Percentiles rank a stretch among this genome's conserved stretches.
These are phyloP conservation scores for Misgurnus anguillicaudatus DNA, from an alignment of 2,113 vertebrate species.

Conservation along the genomic window DNA sequence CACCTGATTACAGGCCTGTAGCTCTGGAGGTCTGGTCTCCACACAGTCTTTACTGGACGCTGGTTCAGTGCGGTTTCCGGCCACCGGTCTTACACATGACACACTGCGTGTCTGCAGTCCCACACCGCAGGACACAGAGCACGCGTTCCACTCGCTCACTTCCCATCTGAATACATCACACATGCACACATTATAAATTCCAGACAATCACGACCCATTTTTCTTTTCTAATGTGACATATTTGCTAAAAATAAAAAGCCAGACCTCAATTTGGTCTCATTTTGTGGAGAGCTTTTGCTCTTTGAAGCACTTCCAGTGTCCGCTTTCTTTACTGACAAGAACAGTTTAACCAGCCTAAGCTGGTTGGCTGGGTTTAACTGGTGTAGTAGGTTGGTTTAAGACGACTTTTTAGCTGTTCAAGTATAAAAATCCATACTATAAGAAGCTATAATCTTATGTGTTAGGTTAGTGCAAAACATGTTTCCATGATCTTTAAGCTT, in stretches of 20 bases:
- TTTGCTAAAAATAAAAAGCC: too few species aligned
- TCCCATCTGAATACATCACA: constrained; percentile 78
- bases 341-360: too few species aligned
- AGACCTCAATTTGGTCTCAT: too few species aligned
- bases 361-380: too few species aligned
- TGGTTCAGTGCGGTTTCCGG: constrained; percentile 30
- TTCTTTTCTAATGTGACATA: too few species aligned
- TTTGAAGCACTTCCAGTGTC: too few species aligned
- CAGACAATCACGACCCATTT: neutral
- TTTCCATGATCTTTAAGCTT: neutral
- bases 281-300: too few species aligned
- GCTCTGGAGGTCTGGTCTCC: constrained; percentile 74
- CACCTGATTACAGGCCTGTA: constrained; percentile 87
- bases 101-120: constrained; percentile 86
- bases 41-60: constrained; percentile 66
- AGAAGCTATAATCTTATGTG: too few species aligned
- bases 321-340: too few species aligned
- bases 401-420: too few species aligned
- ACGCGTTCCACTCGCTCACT: constrained; percentile 78
- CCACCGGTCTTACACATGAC: constrained; percentile 72
- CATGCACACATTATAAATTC: neutral
- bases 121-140: constrained; percentile 85
- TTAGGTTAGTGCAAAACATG: constrained; percentile 39
- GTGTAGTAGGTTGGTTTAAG: too few species aligned
- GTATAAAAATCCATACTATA: too few species aligned